These are phyloP conservation scores for Buathra laborator DNA, from an alignment of 2,888 invertebrate genomes.

Conservation along the genomic window DNA sequence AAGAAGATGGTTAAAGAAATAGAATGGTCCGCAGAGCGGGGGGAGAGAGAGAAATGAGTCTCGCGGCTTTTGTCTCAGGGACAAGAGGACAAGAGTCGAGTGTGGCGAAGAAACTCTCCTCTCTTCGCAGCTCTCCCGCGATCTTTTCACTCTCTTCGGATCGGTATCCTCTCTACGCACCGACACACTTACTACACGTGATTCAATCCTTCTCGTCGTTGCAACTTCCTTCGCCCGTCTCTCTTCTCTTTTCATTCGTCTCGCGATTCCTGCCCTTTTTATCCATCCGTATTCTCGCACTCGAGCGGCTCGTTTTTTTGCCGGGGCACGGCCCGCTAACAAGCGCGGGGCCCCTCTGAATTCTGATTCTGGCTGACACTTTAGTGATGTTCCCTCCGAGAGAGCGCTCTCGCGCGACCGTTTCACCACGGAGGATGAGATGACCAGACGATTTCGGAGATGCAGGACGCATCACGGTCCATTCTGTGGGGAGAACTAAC, in stretches of 20 bases:
- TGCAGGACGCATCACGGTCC: slow-evolving; percentile 28
- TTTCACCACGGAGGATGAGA: background rate
- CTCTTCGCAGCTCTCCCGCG: slow-evolving; percentile 14
- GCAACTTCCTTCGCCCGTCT: slow-evolving; percentile 37
- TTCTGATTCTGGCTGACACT: slow-evolving; percentile 85
- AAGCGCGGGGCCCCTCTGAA: slow-evolving; percentile 83
- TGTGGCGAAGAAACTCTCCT: slow-evolving; percentile 57
- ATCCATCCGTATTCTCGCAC: slow-evolving; percentile 59
- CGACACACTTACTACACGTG: background rate
- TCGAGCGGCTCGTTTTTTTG: slow-evolving; percentile 73
- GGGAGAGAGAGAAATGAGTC: slow-evolving; percentile 57
- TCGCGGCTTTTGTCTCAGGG: slow-evolving; percentile 60
- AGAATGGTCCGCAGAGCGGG: slow-evolving; percentile 35
- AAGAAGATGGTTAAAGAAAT: slow-evolving; percentile 71
- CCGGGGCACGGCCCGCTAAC: slow-evolving; percentile 81
- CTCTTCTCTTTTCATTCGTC: slow-evolving; percentile 17
- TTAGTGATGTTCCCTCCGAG: slow-evolving; percentile 82
- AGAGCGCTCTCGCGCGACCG: slow-evolving; percentile 18
- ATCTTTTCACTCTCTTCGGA: slow-evolving; percentile 7
- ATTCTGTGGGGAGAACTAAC: background rate
- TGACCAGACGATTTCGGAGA: slow-evolving; percentile 33
- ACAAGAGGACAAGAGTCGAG: slow-evolving; percentile 9
- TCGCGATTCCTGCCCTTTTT: slow-evolving; percentile 56
- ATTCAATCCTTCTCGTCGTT: background rate
- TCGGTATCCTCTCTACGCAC: background rate